Percentiles rank a stretch among this genome's conserved stretches.
phyloP scores from a whole-genome alignment of 2,888 invertebrate genomes.

The Emmelina monodactyla region DNA sequence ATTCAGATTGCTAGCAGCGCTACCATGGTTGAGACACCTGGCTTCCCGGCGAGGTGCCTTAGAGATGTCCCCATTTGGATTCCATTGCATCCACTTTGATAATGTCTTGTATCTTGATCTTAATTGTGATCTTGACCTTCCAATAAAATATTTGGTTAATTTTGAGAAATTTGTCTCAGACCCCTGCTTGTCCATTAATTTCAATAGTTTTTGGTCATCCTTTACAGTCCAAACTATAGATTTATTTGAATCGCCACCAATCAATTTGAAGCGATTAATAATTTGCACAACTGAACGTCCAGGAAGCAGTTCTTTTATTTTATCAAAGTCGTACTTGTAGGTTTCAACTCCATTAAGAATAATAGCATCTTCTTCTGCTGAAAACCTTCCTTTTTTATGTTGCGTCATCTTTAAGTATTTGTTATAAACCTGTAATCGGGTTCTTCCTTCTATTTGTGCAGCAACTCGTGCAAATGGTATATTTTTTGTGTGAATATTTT shows the following conservation, averaged over 20 bases:
- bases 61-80: slow-evolving; percentile 27
- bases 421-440: slow-evolving; percentile 72
- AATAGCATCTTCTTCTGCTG: slow-evolving; percentile 71
- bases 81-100: slow-evolving; percentile 32
- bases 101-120: slow-evolving; percentile 59
- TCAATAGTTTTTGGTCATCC: slow-evolving; percentile 68
- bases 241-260: slow-evolving; percentile 35
- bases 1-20: slow-evolving; percentile 19
- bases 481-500: no score
- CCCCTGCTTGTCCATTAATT: slow-evolving; percentile 59
- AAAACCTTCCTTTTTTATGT: slow-evolving; percentile 69
- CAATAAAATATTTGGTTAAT: slow-evolving; percentile 40
- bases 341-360: slow-evolving; percentile 67
- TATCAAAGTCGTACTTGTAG: slow-evolving; percentile 69
- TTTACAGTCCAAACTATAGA: slow-evolving; percentile 67
- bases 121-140: slow-evolving; percentile 56
- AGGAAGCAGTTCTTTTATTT: slow-evolving; percentile 65
- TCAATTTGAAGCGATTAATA: slow-evolving; percentile 63
- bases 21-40: slow-evolving; percentile 17
- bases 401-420: slow-evolving; percentile 49
- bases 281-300: slow-evolving; percentile 70
- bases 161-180: slow-evolving; percentile 31
- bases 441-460: slow-evolving; percentile 69
- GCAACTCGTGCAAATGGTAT: slow-evolving; percentile 69
- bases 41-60: slow-evolving; percentile 24